A percentile compares a stretch with the other conserved stretches of the same genome.
phyloP scores from a whole-genome alignment of 2,797 vertebrate species.

The Sciurus carolinensis region DNA sequence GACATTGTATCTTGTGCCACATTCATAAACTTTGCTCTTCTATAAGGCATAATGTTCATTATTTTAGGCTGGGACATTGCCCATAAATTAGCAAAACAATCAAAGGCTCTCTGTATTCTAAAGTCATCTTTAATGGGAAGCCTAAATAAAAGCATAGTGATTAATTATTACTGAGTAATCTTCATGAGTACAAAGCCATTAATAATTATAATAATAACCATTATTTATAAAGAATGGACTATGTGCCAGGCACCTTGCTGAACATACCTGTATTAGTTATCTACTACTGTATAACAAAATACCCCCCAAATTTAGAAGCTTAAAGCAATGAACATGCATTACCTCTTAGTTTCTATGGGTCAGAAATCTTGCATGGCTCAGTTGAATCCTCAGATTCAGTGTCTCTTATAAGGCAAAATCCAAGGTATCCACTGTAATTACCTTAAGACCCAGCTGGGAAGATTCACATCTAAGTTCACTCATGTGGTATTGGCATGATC shows the following conservation, averaged over 20 bases:
- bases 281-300: slow-evolving; percentile 36
- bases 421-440: not conserved
- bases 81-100: not conserved
- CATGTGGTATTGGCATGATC: not conserved
- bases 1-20: not conserved
- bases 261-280: not conserved
- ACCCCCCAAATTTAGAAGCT: slow-evolving; percentile 29
- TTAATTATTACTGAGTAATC: slow-evolving; percentile 4
- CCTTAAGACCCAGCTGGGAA: not conserved
- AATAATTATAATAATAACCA: not conserved
- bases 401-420: not conserved
- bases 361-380: not conserved
- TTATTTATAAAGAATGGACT: not conserved
- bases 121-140: slow-evolving; percentile 52
- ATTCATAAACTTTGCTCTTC: not conserved
- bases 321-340: not conserved
- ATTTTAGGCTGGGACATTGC: slow-evolving; percentile 18
- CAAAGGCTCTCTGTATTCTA: not conserved
- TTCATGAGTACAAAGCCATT: slow-evolving; percentile 2
- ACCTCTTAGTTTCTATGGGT: not conserved
- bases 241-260: not conserved
- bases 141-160: not conserved
- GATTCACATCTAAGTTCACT: not conserved
- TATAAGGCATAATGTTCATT: not conserved
- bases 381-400: not conserved